Base-by-base conservation (phyloP, 2,113 vertebrate genomes). In the Oophaga pumilio region DNA sequence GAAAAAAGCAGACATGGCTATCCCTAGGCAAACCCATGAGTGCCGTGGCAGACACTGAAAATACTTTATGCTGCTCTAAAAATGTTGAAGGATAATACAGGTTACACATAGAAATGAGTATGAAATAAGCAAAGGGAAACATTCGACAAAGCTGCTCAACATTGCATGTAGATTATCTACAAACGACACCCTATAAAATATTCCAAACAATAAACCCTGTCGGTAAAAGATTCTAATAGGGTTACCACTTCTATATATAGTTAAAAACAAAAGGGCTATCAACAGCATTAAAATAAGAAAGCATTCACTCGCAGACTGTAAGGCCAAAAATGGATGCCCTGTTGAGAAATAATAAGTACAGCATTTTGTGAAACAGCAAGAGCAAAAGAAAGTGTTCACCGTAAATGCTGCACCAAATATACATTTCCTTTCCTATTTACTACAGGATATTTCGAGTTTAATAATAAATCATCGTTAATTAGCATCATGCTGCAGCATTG, bases 391-490 rank as follows among this genome's bases (percentile, higher is more conserved):
- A 59, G 24, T 60, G n/a, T 78, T 78, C 76, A 14, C 17, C 28
- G 22, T 43, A 8, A 76, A 74, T 8, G 11, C 4, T 59, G 53
- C 33, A 69, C 13, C 62, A 53, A 80, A 69, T n/a, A n/a, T 50
- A 2, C 52, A 66, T 53, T 62, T 33, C 11, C 76, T 86, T 68
- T 78, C 43, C 12, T 20, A 66, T 53, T 76, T 66, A 62, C 20
- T 43, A 78, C 18, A 60, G 26, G 22, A 86, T 79, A 86, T 68
- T 86, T 86, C 68, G 52, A 86, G 24, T 79, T 71, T 80, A 62
- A 69, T 81, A 87, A 81, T 80, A 80, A 86, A 69, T 86, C 86
- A 82, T 8, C 9, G 15, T 82, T 82, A 82, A 82, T 60, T 76
- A 87, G 77, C 33, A 82, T 33, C 56, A 82, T 52, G 53, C 64